Percentiles rank a stretch among this genome's conserved stretches.
These are phyloP conservation scores for Streblospio benedicti DNA, from an alignment of 1,140 invertebrate species.

Conservation along the genomic window DNA sequence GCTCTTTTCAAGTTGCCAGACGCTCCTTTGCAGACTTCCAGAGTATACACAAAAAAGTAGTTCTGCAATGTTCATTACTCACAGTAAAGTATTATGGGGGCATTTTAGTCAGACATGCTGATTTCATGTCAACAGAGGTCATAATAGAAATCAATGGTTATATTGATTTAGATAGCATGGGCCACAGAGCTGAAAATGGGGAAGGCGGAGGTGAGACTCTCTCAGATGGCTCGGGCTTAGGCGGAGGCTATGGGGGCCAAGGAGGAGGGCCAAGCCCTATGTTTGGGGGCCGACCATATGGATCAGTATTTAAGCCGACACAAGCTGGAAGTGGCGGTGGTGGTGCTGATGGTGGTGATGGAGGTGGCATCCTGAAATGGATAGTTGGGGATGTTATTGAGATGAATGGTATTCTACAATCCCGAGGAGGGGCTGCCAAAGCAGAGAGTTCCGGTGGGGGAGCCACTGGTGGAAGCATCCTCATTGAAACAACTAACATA, in stretches of 20 bases:
- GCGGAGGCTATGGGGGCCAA: constrained; percentile 32
- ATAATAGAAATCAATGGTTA: constrained; percentile 29
- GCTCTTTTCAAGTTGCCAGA: constrained; percentile 23
- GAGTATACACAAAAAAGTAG: constrained; percentile 23
- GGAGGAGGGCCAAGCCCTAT: constrained; percentile 28
- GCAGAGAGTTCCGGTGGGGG: constrained; percentile 27
- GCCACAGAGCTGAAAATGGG: constrained; percentile 22
- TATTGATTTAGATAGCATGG: constrained; percentile 26
- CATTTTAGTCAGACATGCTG: constrained; percentile 28
- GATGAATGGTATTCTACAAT: constrained; percentile 27
- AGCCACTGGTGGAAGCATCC: constrained; percentile 30
- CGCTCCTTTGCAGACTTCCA: constrained; percentile 26
- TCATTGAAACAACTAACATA: constrained; percentile 30
- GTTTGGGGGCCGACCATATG: constrained; percentile 32
- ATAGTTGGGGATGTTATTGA: constrained; percentile 26
- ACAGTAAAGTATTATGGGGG: constrained; percentile 30
- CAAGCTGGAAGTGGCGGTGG: constrained; percentile 30
- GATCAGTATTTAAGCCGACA: constrained; percentile 27
- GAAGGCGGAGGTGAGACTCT: constrained; percentile 26
- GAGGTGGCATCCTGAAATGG: constrained; percentile 31
- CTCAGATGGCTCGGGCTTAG: constrained; percentile 20
- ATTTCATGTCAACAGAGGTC: constrained; percentile 25
- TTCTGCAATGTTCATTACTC: constrained; percentile 24
- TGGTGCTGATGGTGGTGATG: constrained; percentile 24
- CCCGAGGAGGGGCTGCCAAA: constrained; percentile 23